These are phyloP conservation scores for Cerceris rybyensis DNA, from an alignment of 2,888 invertebrate species.

Conservation along the genomic window DNA sequence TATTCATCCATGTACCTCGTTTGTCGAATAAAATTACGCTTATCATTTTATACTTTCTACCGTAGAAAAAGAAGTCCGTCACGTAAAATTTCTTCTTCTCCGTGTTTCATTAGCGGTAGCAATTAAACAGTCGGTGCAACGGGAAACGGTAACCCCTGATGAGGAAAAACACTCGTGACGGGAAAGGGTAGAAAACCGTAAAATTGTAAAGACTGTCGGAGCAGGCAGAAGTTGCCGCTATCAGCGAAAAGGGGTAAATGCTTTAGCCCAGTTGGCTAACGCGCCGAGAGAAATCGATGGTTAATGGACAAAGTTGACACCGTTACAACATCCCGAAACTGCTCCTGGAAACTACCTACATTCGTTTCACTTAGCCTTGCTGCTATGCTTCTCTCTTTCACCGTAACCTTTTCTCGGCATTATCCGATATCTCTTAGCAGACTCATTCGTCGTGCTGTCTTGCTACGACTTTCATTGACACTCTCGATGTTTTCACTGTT, in stretches of 20 bases:
- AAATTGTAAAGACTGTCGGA: slow-evolving; percentile 38
- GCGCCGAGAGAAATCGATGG: slow-evolving; percentile 73
- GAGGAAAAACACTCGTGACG: slow-evolving; percentile 10
- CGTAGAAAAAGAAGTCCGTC: background rate
- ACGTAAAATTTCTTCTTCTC: background rate
- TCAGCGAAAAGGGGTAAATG: slow-evolving; percentile 65
- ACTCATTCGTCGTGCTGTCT: slow-evolving; percentile 36
- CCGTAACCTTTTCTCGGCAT: slow-evolving; percentile 25
- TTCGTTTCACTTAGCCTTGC: slow-evolving; percentile 68
- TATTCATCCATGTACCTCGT: background rate
- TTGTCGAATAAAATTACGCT: background rate
- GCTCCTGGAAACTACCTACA: slow-evolving; percentile 65
- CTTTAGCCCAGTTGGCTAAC: slow-evolving; percentile 65
- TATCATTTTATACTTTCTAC: background rate
- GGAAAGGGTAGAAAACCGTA: slow-evolving; percentile 27
- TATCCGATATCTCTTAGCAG: slow-evolving; percentile 38
- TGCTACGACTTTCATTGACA: slow-evolving; percentile 12
- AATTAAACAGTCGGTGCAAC: slow-evolving; percentile 25
- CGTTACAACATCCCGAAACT: slow-evolving; percentile 67
- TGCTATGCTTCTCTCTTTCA: slow-evolving; percentile 14
- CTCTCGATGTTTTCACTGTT: background rate
- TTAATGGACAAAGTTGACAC: slow-evolving; percentile 78
- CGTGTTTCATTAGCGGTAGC: slow-evolving; percentile 46
- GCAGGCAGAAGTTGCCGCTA: slow-evolving; percentile 47
- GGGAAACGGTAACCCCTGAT: background rate